Evolutionary conservation across 2,888 invertebrate species (phyloP).

Genomic region (Drosophila melanosoma): DNA sequence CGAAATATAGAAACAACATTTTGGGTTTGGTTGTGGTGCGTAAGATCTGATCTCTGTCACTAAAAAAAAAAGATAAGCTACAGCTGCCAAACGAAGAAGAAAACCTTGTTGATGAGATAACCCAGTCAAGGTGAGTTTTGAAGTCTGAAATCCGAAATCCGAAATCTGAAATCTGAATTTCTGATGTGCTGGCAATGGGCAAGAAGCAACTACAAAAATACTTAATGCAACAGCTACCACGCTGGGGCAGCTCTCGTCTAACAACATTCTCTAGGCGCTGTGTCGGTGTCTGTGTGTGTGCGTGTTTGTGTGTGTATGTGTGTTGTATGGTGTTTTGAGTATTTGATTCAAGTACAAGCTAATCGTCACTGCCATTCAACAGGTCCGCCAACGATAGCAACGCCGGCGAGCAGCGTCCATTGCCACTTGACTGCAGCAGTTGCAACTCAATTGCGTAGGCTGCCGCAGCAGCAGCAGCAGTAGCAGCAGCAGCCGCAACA

Average conservation of each 20-base stretch:
- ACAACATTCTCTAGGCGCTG: conserved; percentile 49
- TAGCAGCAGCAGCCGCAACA: conserved; percentile 36
- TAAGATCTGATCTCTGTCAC: conserved; percentile 38
- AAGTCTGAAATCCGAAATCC: too few relatives aligned
- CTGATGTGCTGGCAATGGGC: conserved; percentile 23
- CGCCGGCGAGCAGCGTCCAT: conserved; percentile 47
- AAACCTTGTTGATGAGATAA: conserved; percentile 10
- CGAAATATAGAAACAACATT: conserved; percentile 64
- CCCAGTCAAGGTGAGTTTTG: conserved; percentile 25
- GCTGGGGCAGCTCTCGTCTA: conserved; percentile 46
- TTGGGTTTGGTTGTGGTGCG: conserved; percentile 27
- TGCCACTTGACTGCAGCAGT: conserved; percentile 49
- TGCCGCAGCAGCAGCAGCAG: conserved; percentile 52
- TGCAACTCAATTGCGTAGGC: conserved; percentile 62
- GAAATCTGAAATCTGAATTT: conserved; percentile 4
- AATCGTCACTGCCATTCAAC: conserved; percentile 55
- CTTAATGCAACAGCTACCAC: conserved; percentile 45
- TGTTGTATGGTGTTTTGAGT: conserved; percentile 31
- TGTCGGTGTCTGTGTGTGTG: neutral
- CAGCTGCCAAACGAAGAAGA: conserved; percentile 10
- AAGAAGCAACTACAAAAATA: conserved; percentile 70
- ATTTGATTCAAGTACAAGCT: conserved; percentile 51
- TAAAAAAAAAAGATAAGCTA: conserved; percentile 19
- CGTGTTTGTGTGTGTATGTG: conserved; percentile 2
- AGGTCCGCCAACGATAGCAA: conserved; percentile 58